phyloP scores from a whole-genome alignment of 1,140 invertebrate genomes.

The Araneus ventricosus region DNA sequence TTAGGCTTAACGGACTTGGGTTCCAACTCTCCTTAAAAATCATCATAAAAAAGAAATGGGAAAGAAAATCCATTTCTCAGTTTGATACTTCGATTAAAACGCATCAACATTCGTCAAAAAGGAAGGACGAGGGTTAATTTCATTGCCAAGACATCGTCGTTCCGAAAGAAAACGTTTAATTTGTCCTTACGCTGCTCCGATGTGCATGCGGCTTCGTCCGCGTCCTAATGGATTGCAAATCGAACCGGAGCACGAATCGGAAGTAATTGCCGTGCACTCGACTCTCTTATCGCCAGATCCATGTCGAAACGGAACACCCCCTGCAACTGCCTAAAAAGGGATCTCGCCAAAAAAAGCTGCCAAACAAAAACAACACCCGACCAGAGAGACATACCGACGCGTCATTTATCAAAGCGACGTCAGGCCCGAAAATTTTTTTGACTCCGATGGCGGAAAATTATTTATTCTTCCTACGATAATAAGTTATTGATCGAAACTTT shows the following conservation, averaged over 20 bases:
- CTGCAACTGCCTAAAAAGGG: neutral
- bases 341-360: neutral
- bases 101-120: neutral
- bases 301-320: conserved; percentile 38
- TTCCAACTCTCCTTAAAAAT: no score
- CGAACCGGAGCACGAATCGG: conserved; percentile 10
- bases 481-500: conserved; percentile 59
- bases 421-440: conserved; percentile 18
- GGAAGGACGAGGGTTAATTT: neutral
- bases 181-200: neutral
- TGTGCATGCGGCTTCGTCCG: neutral
- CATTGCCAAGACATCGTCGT: neutral
- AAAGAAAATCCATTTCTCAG: no score
- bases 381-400: neutral
- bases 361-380: neutral
- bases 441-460: conserved; percentile 66
- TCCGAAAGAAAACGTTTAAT: conserved; percentile 8
- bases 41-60: no score
- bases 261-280: conserved; percentile 25
- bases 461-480: conserved; percentile 67
- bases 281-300: conserved; percentile 20
- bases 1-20: no score
- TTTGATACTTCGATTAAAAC: neutral
- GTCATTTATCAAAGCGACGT: conserved; percentile 36
- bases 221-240: conserved; percentile 41